phyloP scores from a whole-genome alignment of 2,888 invertebrate genomes.

The Cheilosia variabilis region DNA sequence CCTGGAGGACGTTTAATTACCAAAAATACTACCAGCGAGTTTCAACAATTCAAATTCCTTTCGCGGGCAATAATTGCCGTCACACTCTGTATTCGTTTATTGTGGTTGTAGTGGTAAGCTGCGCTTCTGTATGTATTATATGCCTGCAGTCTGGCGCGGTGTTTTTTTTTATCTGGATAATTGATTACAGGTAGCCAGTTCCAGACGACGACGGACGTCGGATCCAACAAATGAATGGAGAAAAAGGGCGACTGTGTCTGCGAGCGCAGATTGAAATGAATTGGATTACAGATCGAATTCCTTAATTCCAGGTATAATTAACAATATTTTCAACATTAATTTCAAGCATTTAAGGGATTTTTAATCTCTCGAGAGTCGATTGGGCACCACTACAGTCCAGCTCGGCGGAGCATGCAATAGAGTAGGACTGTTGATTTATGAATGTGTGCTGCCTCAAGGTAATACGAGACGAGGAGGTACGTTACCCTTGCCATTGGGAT shows the following conservation, averaged over 20 bases:
- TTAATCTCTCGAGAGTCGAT: slow-evolving; percentile 22
- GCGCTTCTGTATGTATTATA: not conserved
- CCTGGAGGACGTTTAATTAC: slow-evolving; percentile 64
- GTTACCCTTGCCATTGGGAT: not conserved
- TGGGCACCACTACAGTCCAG: not conserved
- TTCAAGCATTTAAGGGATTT: slow-evolving; percentile 61
- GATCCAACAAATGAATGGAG: slow-evolving; percentile 32
- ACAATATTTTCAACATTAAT: slow-evolving; percentile 73
- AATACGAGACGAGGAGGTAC: slow-evolving; percentile 46
- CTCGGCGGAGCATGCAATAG: slow-evolving; percentile 13
- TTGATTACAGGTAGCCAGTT: slow-evolving; percentile 73
- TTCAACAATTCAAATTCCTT: slow-evolving; percentile 30
- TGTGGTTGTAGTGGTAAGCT: not conserved
- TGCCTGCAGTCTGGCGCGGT: not conserved
- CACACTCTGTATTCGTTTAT: slow-evolving; percentile 40
- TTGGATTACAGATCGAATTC: slow-evolving; percentile 73
- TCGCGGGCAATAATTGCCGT: slow-evolving; percentile 65
- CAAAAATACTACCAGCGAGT: slow-evolving; percentile 56
- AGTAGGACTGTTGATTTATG: slow-evolving; percentile 59
- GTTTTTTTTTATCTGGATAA: slow-evolving; percentile 62
- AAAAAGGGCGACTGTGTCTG: slow-evolving; percentile 16
- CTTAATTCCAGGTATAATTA: slow-evolving; percentile 72
- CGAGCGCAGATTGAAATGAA: slow-evolving; percentile 64
- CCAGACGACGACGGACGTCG: slow-evolving; percentile 17
- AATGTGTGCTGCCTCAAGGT: slow-evolving; percentile 28